Evolutionary conservation across 2,888 invertebrate genomes (phyloP), one percentile per base, ranked within the genome.

Genomic region (Lamproptera curius): DNA sequence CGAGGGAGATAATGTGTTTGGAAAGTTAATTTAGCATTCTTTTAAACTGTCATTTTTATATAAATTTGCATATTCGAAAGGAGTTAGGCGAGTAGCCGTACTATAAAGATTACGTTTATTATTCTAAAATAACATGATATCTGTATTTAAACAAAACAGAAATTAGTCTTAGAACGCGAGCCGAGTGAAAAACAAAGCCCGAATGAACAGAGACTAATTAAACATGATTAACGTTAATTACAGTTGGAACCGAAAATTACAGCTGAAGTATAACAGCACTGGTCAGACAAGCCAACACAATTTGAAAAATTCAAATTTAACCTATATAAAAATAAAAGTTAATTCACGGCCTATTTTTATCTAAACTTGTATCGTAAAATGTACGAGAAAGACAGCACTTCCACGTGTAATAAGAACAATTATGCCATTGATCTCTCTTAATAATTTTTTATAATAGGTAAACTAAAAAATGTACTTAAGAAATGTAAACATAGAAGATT

Each of bases 1-100:
- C 6, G 34, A 16, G 13, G 17, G 16, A 23, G 10, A 40, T 36
- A 44, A 43, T 43, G 34, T 44, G 20, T 37, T 37, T 41, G 36
- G 48, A 50, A 50, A 50, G 49, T 50, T 50, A 41, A n/a, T 44
- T 50, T 41, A 44, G 49, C 49, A 50, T 45, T 41, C 41, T 13
- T 15, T 17, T 31, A 48, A 42, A 35, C 28, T 39, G 38, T 38
- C 15, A 16, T 39, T 39, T 35, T 31, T 9, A 0, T 9, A 14
- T 15, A 23, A n/a, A 46, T 36, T 46, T 17, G n/a, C 41, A 46
- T 46, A 16, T 41, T 36, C 1, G 31, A 46, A 46, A 31, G 17
- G 33, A 11, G 31, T 28, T 9, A 28, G 10, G 28, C n/a, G 10
- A 28, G 28, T 2, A 10, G 4, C 28, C 4, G 31, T 3, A 11